phyloP scores from a whole-genome alignment of 2,797 vertebrate species.

The Tiaroga cobitis region DNA sequence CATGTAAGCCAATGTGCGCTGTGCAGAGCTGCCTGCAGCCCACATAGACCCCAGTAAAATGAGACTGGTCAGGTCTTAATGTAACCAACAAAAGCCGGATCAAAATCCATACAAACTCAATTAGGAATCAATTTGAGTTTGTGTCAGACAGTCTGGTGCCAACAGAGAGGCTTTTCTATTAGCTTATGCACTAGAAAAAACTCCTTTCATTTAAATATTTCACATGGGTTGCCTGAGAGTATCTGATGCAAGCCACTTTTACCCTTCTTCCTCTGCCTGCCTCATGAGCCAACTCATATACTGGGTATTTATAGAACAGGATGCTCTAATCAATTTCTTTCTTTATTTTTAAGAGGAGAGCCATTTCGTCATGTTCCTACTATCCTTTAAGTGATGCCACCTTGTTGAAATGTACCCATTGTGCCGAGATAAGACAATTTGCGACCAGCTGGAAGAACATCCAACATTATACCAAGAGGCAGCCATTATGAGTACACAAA shows the following conservation, averaged over 20 bases:
- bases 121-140: conserved; percentile 90
- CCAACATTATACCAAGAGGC: conserved; percentile 4
- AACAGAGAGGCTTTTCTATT: conserved; percentile 88
- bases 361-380: conserved; percentile 10
- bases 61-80: conserved; percentile 85
- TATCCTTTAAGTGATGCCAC: conserved; percentile 19
- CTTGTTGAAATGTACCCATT: conserved; percentile 24
- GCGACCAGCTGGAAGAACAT: conserved; percentile 6
- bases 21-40: conserved; percentile 78
- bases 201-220: conserved; percentile 88
- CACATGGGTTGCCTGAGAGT: conserved; percentile 79
- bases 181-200: conserved; percentile 86
- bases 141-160: conserved; percentile 89
- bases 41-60: conserved; percentile 82
- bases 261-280: conserved; percentile 54
- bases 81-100: conserved; percentile 86
- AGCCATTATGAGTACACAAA: conserved; percentile 19
- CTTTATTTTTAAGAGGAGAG: conserved; percentile 43
- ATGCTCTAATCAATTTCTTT: conserved; percentile 43
- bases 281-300: conserved; percentile 58
- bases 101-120: conserved; percentile 87
- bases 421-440: conserved; percentile 17
- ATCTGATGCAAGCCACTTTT: conserved; percentile 60
- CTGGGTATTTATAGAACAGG: conserved; percentile 49
- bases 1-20: conserved; percentile 69